These are phyloP conservation scores for Ericerus pela DNA, from an alignment of 1,140 invertebrate genomes.

Conservation along the genomic window DNA sequence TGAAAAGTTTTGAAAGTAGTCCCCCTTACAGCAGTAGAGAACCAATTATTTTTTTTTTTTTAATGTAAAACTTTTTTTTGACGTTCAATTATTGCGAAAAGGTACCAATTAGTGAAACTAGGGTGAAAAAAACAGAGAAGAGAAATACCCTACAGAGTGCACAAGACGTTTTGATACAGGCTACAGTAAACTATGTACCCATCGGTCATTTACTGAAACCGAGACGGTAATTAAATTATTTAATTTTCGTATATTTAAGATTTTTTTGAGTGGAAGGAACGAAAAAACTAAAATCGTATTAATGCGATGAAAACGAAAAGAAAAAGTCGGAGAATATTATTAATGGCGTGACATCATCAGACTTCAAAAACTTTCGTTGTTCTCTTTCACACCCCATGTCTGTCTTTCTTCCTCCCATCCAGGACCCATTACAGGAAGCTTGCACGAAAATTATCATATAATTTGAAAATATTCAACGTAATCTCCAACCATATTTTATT, in stretches of 20 bases:
- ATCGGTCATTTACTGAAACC: background rate
- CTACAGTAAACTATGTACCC: too few species aligned
- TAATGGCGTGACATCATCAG: conserved; percentile 9
- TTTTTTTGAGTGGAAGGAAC: background rate
- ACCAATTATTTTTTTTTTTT: too few species aligned
- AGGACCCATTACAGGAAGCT: background rate
- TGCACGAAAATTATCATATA: background rate
- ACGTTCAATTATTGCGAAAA: too few species aligned
- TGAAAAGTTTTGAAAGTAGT: too few species aligned
- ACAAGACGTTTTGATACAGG: too few species aligned
- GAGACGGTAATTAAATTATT: conserved; percentile 3
- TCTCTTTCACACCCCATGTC: too few species aligned
- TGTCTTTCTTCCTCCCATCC: background rate
- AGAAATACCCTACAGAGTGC: too few species aligned
- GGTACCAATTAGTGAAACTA: too few species aligned
- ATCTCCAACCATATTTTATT: too few species aligned
- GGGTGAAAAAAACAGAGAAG: too few species aligned
- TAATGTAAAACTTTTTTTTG: too few species aligned
- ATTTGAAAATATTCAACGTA: conserved; percentile 7
- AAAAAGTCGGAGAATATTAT: conserved; percentile 4
- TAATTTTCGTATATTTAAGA: background rate
- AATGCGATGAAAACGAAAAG: conserved; percentile 7
- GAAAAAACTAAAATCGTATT: background rate
- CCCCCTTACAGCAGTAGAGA: too few species aligned
- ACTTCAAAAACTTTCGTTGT: conserved; percentile 1